phyloP scores from a whole-genome alignment of 2,797 vertebrate genomes.

The Sebastes goodei region DNA sequence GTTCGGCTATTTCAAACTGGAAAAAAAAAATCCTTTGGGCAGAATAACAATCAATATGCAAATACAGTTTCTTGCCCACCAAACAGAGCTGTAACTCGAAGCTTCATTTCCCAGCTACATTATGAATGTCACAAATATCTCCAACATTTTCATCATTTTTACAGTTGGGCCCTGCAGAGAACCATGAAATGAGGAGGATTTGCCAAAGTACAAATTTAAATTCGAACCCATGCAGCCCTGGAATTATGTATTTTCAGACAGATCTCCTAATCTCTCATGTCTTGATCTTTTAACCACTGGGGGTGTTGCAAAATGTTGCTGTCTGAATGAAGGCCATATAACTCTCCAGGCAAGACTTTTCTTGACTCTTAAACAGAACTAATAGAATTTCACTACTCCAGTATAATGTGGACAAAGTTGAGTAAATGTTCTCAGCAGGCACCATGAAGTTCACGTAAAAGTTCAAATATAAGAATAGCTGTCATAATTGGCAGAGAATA shows the following conservation, averaged over 20 bases:
- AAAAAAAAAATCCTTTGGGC: neutral
- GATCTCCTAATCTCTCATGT: conserved; percentile 27
- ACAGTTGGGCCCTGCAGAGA: neutral
- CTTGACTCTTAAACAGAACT: conserved; percentile 9
- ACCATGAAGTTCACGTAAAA: neutral
- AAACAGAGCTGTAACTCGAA: conserved; percentile 6
- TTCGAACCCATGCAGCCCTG: conserved; percentile 5
- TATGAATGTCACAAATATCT: conserved; percentile 18
- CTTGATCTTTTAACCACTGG: conserved; percentile 15
- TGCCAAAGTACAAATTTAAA: conserved; percentile 7
- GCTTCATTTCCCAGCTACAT: conserved; percentile 9
- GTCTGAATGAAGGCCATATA: neutral
- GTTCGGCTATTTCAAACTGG: conserved; percentile 4
- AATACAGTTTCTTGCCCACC: conserved; percentile 16
- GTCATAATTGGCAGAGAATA: conserved; percentile 26
- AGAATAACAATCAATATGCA: conserved; percentile 39
- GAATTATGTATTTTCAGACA: conserved; percentile 14
- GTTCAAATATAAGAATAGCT: neutral
- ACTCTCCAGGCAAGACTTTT: neutral
- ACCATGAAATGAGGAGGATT: conserved; percentile 20
- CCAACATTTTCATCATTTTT: conserved; percentile 16
- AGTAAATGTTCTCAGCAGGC: neutral
- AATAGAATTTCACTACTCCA: neutral
- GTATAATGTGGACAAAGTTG: neutral
- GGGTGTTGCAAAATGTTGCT: neutral